These are phyloP conservation scores for Serinus canaria DNA, from an alignment of 2,113 vertebrate genomes.

Conservation along the genomic window DNA sequence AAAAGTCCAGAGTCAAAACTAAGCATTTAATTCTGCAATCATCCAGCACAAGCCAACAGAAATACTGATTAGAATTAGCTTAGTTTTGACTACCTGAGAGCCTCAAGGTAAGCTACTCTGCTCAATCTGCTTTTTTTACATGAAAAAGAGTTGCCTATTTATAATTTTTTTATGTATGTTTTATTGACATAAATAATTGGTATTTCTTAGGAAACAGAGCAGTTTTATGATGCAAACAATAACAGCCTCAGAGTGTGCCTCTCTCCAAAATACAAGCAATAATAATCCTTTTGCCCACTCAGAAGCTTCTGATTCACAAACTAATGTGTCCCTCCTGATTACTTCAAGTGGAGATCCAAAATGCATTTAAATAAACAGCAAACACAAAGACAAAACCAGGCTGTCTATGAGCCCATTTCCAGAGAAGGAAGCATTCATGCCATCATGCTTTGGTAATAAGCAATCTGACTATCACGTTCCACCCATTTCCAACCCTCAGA, in stretches of 20 bases:
- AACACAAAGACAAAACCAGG: background rate
- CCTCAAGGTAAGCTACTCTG: background rate
- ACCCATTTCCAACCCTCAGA: background rate
- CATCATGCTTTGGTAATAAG: background rate
- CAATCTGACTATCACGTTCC: background rate
- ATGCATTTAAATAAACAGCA: background rate
- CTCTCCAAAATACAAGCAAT: background rate
- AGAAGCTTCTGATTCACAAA: background rate
- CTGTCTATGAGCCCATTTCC: background rate
- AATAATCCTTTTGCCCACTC: background rate
- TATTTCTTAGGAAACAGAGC: background rate
- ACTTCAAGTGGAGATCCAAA: background rate
- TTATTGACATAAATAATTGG: background rate
- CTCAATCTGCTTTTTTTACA: background rate
- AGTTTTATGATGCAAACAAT: background rate
- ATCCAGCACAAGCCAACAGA: background rate
- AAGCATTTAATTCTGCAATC: background rate
- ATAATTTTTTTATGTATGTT: background rate
- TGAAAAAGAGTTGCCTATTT: background rate
- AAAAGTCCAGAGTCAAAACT: background rate
- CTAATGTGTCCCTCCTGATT: background rate
- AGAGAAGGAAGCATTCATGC: background rate
- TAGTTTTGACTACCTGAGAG: background rate
- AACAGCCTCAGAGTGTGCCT: background rate
- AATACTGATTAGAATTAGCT: background rate